These are phyloP conservation scores for Temnothorax curvispinosus DNA, from an alignment of 1,140 invertebrate species.

Conservation along the genomic window DNA sequence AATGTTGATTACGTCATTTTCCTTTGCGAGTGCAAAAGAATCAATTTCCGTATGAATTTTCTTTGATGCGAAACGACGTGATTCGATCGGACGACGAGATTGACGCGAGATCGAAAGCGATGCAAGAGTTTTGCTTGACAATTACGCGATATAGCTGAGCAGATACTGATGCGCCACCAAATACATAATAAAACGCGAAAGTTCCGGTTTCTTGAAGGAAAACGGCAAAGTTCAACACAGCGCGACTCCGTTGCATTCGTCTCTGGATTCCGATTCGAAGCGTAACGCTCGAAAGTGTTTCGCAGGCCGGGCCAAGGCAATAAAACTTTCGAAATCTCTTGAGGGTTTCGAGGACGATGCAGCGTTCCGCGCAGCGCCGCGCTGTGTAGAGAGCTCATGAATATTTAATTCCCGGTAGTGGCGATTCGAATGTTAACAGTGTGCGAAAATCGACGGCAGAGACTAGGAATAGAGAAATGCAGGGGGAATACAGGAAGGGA, in stretches of 20 bases:
- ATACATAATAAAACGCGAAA: slow-evolving; percentile 50
- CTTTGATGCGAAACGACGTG: not conserved
- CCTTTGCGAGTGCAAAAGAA: not conserved
- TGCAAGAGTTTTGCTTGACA: slow-evolving; percentile 3
- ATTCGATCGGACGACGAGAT: not conserved
- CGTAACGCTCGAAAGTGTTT: slow-evolving; percentile 35
- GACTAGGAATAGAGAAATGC: slow-evolving; percentile 32
- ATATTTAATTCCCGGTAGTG: slow-evolving; percentile 68
- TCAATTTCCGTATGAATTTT: slow-evolving; percentile 11
- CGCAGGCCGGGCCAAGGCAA: slow-evolving; percentile 44
- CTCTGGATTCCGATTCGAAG: slow-evolving; percentile 35
- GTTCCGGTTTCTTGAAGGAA: not conserved
- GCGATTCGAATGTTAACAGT: slow-evolving; percentile 66
- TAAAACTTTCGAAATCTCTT: slow-evolving; percentile 73
- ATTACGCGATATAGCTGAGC: slow-evolving; percentile 11
- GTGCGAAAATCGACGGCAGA: slow-evolving; percentile 59
- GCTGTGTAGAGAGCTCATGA: slow-evolving; percentile 59
- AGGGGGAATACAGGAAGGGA: not conserved
- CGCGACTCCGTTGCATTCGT: slow-evolving; percentile 4
- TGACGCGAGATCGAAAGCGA: not conserved
- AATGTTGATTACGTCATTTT: not conserved
- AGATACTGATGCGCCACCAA: slow-evolving; percentile 4
- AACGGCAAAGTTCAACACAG: slow-evolving; percentile 3
- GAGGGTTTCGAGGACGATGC: slow-evolving; percentile 56
- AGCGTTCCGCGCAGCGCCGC: slow-evolving; percentile 34